These are phyloP conservation scores for Gallinago media DNA, from an alignment of 2,113 vertebrate species.

Conservation along the genomic window DNA sequence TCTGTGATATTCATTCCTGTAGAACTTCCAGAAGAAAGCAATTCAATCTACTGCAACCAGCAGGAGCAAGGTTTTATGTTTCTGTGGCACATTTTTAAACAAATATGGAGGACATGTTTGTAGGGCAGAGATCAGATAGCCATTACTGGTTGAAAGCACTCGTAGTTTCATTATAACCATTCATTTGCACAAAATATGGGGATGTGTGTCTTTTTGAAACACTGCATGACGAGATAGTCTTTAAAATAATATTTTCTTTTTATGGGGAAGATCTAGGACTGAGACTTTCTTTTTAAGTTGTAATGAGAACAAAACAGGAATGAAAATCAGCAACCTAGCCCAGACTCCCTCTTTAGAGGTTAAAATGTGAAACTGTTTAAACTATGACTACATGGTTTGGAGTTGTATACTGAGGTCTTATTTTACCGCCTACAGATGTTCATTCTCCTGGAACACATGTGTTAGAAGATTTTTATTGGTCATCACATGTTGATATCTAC, in stretches of 20 bases:
- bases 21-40: slow-evolving; percentile 15
- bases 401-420: not conserved
- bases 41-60: not conserved
- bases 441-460: not conserved
- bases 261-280: not conserved
- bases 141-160: not conserved
- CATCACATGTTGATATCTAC: not conserved
- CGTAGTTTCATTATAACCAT: not conserved
- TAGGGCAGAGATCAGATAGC: not conserved
- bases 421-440: not conserved
- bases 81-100: not conserved
- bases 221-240: not conserved
- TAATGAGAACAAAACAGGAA: not conserved
- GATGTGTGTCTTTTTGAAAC: not conserved
- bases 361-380: not conserved
- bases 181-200: not conserved
- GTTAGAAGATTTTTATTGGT: not conserved
- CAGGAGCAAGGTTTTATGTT: rapidly evolving
- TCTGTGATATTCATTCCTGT: not conserved
- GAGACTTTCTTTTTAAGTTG: not conserved
- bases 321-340: not conserved
- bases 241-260: not conserved
- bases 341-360: not conserved
- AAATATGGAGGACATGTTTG: not conserved
- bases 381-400: not conserved